These are phyloP conservation scores for Patella pellucida DNA, from an alignment of 2,888 invertebrate genomes.

Conservation along the genomic window DNA sequence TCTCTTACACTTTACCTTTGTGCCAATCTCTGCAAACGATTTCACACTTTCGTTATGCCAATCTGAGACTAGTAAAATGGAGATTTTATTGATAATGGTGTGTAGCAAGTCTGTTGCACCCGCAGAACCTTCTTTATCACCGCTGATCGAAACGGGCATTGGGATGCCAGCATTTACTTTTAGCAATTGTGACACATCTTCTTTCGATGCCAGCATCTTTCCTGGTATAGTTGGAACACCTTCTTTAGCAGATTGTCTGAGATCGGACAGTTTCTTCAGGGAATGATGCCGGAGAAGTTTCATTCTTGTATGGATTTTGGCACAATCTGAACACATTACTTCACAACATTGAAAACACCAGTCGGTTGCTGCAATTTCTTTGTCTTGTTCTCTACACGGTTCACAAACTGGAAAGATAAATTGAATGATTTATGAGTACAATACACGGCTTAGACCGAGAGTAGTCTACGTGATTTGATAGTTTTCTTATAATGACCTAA, in stretches of 20 bases:
- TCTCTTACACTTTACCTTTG: background rate
- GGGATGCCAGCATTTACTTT: background rate
- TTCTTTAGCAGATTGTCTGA: background rate
- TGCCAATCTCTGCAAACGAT: background rate
- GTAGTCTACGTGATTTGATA: too few species aligned
- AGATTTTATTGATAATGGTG: background rate
- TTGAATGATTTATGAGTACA: too few species aligned
- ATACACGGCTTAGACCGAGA: too few species aligned
- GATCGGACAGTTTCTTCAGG: background rate
- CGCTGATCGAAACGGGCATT: background rate
- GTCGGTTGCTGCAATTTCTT: background rate
- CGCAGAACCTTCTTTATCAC: background rate
- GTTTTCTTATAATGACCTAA: too few species aligned
- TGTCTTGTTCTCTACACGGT: background rate
- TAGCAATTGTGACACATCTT: background rate
- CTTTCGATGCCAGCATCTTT: background rate
- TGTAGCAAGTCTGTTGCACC: background rate
- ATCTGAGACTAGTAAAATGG: background rate
- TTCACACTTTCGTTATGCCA: conserved; percentile 6
- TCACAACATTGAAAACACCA: conserved; percentile 5
- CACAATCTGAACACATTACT: background rate
- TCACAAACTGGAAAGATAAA: background rate
- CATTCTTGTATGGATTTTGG: background rate
- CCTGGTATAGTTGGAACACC: background rate
- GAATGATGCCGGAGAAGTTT: background rate